Conservation (phyloP, 2,888 invertebrate species). For the Chrysopilus asiliformis region DNA sequence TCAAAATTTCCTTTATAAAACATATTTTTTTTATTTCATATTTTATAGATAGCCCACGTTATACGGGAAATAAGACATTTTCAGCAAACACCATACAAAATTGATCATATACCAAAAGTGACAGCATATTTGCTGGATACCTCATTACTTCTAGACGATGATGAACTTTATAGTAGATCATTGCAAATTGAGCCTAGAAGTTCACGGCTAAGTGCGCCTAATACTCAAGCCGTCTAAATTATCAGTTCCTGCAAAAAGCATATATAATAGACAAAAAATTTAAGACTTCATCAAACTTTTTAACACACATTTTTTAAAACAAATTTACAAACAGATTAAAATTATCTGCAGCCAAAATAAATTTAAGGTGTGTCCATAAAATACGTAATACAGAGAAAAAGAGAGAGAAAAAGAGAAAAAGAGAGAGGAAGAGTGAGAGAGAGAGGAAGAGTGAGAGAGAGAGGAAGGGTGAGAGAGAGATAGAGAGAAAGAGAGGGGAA, state of each 20-base stretch:
- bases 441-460: too few relatives aligned
- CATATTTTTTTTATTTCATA: constrained; percentile 8
- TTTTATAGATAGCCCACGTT: constrained; percentile 71
- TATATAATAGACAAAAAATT: neutral
- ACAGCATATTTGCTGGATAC: constrained; percentile 63
- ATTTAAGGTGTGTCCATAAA: too few relatives aligned
- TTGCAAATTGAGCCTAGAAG: constrained; percentile 69
- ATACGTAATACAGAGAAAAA: too few relatives aligned
- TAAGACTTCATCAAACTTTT: neutral
- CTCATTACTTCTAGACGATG: constrained; percentile 62
- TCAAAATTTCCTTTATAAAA: neutral
- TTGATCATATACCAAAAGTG: constrained; percentile 71
- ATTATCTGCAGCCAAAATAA: too few relatives aligned
- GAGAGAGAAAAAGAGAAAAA: too few relatives aligned
- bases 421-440: too few relatives aligned
- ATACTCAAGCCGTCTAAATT: constrained; percentile 18
- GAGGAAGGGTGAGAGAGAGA: too few relatives aligned
- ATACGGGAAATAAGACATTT: constrained; percentile 83
- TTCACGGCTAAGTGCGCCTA: constrained; percentile 19
- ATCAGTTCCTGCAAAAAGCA: too few relatives aligned
- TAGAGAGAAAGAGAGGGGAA: too few relatives aligned
- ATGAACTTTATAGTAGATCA: constrained; percentile 66
- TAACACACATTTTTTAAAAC: too few relatives aligned
- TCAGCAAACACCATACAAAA: constrained; percentile 85
- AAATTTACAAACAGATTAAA: too few relatives aligned